phyloP scores from a whole-genome alignment of 2,113 vertebrate species.

The Parotia lawesii region DNA sequence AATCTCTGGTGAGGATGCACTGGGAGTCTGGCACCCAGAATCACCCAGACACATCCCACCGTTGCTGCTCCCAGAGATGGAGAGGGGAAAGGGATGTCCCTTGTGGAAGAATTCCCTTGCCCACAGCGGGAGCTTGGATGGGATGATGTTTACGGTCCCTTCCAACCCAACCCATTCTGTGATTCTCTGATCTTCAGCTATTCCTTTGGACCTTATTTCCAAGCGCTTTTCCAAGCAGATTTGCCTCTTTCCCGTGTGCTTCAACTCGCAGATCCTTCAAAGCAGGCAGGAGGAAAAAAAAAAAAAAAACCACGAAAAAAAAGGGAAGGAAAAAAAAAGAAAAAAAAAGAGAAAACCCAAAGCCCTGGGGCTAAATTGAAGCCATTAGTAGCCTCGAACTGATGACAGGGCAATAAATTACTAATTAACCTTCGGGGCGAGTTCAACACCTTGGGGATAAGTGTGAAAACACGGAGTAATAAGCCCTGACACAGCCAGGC shows the following conservation, averaged over 20 bases:
- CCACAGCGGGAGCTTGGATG: rapidly evolving
- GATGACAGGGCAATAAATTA: slow-evolving; percentile 69
- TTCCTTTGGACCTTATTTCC: neutral
- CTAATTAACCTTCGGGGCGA: slow-evolving; percentile 68
- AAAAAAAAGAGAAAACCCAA: rapidly evolving
- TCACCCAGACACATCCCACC: rapidly evolving
- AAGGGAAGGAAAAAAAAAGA: rapidly evolving
- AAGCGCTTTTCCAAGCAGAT: rapidly evolving
- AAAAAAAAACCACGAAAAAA: rapidly evolving
- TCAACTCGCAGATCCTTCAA: neutral
- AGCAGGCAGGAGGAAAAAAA: neutral
- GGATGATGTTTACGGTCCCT: neutral
- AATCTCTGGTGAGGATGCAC: neutral
- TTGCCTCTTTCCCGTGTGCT: rapidly evolving
- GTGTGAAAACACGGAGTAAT: slow-evolving; percentile 65
- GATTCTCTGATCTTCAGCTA: neutral
- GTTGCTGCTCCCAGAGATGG: rapidly evolving
- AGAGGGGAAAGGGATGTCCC: rapidly evolving
- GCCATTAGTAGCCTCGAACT: slow-evolving; percentile 59
- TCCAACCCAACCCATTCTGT: neutral
- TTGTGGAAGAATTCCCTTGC: neutral
- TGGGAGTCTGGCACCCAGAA: neutral
- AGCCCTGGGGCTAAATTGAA: slow-evolving; percentile 55
- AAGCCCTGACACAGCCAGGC: slow-evolving; percentile 50
- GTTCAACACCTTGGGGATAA: slow-evolving; percentile 69